Evolutionary conservation across 2,113 vertebrate species (phyloP).

Genomic region (Callithrix jacchus): DNA sequence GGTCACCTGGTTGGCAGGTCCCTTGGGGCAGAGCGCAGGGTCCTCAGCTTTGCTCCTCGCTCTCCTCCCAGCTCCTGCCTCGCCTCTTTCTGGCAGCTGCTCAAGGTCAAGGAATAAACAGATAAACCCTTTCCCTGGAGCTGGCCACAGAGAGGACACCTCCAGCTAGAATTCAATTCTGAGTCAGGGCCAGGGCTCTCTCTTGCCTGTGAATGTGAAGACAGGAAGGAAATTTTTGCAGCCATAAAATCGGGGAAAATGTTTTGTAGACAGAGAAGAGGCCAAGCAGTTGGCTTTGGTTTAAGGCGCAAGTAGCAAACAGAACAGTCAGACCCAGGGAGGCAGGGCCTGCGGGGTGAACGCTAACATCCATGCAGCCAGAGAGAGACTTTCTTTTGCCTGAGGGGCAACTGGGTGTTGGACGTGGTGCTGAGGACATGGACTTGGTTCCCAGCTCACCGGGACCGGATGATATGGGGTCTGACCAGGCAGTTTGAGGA

Average conservation of each 20-base stretch:
- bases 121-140: slow-evolving; percentile 64
- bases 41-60: background rate
- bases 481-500: background rate
- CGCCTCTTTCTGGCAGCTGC: background rate
- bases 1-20: background rate
- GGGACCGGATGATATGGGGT: accelerated
- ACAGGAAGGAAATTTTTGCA: slow-evolving; percentile 15
- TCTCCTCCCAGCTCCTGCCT: background rate
- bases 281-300: slow-evolving; percentile 17
- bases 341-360: background rate
- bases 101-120: slow-evolving; percentile 69
- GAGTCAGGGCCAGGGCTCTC: slow-evolving; percentile 50
- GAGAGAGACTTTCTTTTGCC: background rate
- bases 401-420: background rate
- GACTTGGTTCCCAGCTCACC: background rate
- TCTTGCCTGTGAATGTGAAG: background rate
- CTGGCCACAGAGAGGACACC: background rate
- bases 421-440: background rate
- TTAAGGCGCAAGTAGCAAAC: background rate
- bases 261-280: slow-evolving; percentile 50
- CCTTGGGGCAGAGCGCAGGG: accelerated
- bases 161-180: slow-evolving; percentile 65
- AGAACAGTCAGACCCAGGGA: background rate
- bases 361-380: background rate
- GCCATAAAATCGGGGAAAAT: slow-evolving; percentile 54